Evolutionary conservation across 2,113 vertebrate genomes (phyloP), one percentile per base, ranked within the genome.

Genomic region (Empidonax traillii): DNA sequence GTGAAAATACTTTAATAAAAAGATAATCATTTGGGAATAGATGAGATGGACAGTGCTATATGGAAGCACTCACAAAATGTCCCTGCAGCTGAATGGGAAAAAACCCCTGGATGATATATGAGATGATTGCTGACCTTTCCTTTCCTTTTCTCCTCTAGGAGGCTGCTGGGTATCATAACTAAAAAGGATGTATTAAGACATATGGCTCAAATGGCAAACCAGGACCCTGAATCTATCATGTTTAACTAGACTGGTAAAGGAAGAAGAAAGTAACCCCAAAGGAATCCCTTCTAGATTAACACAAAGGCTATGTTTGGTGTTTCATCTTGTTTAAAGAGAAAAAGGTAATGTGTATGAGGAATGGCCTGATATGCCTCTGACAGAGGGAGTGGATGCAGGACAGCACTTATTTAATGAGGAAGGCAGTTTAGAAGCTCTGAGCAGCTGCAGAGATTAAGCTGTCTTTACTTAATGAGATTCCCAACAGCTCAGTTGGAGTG

Each of bases 191-290:
- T 99, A 67, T 98, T 99, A 94, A 98, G 99, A 73, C 99, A 99
- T 97, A 99, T 99, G 99, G 99, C 99, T 51, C 99, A 99, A 96
- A 99, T 99, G 99, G 99, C 99, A 97, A 99, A 99, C 98, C 99
- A 99, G 97, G 99, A 99, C 89, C 99, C 99, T 13, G 99, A 99
- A 97, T 99, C 99, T 96, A 99, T 99, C 97, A 99, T 99, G 99
- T 99, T 99, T 97, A 99, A 99, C 95, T 99, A 98, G 96, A 63
- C 78, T 90, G 86, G 65, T 89, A 82, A 86, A 89, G 84, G 55
- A 93, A 85, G 90, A 96, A 66, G 89, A 56, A 94, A 90, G 78
- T 61, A 87, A 93, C 55, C 94, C 96, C 91, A 91, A 78, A 94
- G 96, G 94, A 97, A 68, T 91, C 51, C 74, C 67, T 76, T 83